Evolutionary conservation across 2,888 invertebrate species (phyloP), one percentile per base, ranked within the genome.

Genomic region (Archips crataeganus): DNA sequence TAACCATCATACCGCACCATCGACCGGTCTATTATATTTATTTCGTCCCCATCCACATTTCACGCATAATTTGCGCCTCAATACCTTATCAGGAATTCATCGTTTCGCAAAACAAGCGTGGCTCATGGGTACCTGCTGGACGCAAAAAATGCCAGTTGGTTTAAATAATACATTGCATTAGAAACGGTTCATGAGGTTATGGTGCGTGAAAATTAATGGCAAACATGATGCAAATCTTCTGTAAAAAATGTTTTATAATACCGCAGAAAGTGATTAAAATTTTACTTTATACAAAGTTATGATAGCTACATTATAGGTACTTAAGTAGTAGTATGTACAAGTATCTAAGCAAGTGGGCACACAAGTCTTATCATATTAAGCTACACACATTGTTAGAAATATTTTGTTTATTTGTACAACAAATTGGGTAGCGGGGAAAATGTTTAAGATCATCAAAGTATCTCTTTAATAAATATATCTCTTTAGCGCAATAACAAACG

Each of bases 101-200:
- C 57, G 57, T 32, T 11, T 32, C 57, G 57, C 32, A 57, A 32
- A 57, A 57, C 57, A 57, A 32, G 57, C 57, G 57, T 57, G 32
- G 32, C 32, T 32, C 9, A 57, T 32, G 57, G 32, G 32, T 32
- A 57, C 57, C 57, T 57, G 57, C 32, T 57, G 57, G 57, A 57
- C 57, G 11, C 32, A 57, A 57, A 57, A 57, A 57, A 57, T 57
- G 57, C 32, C 57, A 57, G 32, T 32, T 11, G 32, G 32, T 57
- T 57, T 57, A 57, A 57, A 57, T 57, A 57, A 57, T 57, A 32
- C 32, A 57, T 57, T 23, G 57, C 57, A 57, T 57, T 57, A 57
- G 57, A 57, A 57, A 57, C 3, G 57, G 32, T 6, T 54, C 15
- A 15, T 5, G 32, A 57, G 32, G 11, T 32, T 11, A 39, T 4